phyloP scores from a whole-genome alignment of 2,888 invertebrate genomes.

The Gonocerus acuteangulatus region DNA sequence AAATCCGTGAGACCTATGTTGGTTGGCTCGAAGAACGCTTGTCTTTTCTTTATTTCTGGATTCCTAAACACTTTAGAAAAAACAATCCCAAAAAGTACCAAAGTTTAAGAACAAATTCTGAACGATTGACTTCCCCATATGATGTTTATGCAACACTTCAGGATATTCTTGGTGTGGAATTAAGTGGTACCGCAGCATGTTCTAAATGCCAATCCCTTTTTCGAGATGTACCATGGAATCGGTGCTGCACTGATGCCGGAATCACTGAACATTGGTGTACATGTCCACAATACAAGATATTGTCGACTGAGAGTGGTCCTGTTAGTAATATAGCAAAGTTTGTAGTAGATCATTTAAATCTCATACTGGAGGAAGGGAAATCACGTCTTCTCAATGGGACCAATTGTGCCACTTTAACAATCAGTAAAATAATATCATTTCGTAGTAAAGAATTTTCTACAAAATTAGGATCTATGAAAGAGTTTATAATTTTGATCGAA shows the following conservation, averaged over 20 bases:
- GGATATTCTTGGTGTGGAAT: conserved; percentile 48
- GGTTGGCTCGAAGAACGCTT: conserved; percentile 72
- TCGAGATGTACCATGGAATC: conserved; percentile 49
- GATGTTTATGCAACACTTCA: conserved; percentile 66
- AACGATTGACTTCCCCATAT: conserved; percentile 63
- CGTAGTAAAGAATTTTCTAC: conserved; percentile 46
- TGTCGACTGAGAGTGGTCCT: conserved; percentile 37
- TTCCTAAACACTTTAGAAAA: conserved; percentile 55
- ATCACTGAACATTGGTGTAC: conserved; percentile 71
- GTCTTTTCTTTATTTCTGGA: conserved; percentile 62
- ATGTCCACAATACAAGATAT: conserved; percentile 51
- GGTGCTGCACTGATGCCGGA: conserved; percentile 61
- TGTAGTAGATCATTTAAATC: conserved; percentile 33
- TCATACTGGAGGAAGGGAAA: conserved; percentile 21
- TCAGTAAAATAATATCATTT: conserved; percentile 50
- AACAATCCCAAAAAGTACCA: conserved; percentile 50
- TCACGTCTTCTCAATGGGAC: conserved; percentile 28
- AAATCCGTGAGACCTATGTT: conserved; percentile 56
- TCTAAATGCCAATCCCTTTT: conserved; percentile 60
- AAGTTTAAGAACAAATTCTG: conserved; percentile 54
- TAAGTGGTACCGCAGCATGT: conserved; percentile 44
- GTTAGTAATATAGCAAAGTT: conserved; percentile 33
- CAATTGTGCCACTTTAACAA: conserved; percentile 49
- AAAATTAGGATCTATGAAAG: conserved; percentile 41
- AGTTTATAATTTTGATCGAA: conserved; percentile 60